Base-by-base conservation (phyloP, 2,113 vertebrate genomes). In the Pygoscelis antarcticus region DNA sequence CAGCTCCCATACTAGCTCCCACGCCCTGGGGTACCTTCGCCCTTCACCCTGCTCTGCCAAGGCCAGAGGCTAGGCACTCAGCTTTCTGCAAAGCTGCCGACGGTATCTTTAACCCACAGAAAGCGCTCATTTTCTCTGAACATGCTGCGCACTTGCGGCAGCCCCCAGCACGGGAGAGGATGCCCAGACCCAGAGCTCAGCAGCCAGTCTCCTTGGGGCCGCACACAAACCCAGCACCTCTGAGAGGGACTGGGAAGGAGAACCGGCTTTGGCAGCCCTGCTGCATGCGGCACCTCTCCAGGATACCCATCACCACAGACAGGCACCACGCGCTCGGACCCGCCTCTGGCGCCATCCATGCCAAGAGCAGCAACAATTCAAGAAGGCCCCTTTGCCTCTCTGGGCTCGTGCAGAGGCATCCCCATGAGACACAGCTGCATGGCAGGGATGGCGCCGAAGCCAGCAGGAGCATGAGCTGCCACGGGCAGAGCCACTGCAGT, bases 101-200 rank as follows among this genome's bases (percentile, higher is more conserved):
- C 1, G 2, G 14, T 4, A 7, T 3, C 75, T 21, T 8, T 17
- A 38, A 26, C 38, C 30, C 26, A 13, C 1, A 23, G 65, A 22
- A 17, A 49, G 51, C 21, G 2, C 57, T 30, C 3, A 3, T 40
- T 27, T 23, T 16, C 68, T 19, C 13, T 4, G 16, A 20, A 34
- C 2, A 2, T 3, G 27, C 52, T 2, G 1, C 2, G 1, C 1
- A 5, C 54, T 29, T 12, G 32, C 1, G 0, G 61, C 25, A 5
- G 32, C 26, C 20, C 22, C 8, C n/a, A 17, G 52, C 52, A 22
- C 4, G 0, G 29, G 29, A 40, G 11, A 23, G 44, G 34, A 25
- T 2, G 8, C 18, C 16, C 74, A 17, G 47, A 6, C 8, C 14
- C 3, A 0, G 27, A 5, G 66, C 55, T 30, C 13, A 8, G 36